Percentiles rank a stretch among this genome's conserved stretches.
phyloP scores from a whole-genome alignment of 2,888 invertebrate genomes.

The Cephus pulcher region DNA sequence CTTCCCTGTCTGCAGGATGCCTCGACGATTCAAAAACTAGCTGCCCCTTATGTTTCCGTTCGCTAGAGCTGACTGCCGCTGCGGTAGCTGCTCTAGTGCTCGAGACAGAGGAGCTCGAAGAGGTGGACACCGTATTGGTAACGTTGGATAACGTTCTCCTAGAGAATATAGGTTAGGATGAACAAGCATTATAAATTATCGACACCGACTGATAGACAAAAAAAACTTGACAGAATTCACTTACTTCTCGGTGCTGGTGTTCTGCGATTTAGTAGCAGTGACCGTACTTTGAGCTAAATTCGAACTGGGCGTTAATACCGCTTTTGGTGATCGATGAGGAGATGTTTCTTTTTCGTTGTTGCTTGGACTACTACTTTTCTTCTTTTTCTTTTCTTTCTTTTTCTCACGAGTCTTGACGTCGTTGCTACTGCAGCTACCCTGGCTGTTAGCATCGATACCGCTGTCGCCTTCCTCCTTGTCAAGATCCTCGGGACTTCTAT shows the following conservation, averaged over 20 bases:
- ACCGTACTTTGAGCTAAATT: constrained; percentile 44
- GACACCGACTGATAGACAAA: neutral
- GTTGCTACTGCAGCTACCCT: constrained; percentile 89
- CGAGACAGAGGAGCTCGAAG: constrained; percentile 39
- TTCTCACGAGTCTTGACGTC: constrained; percentile 82
- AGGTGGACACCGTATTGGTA: constrained; percentile 33
- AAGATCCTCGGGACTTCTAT: constrained; percentile 60
- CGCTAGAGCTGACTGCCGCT: constrained; percentile 42
- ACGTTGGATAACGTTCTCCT: constrained; percentile 48
- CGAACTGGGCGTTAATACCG: constrained; percentile 38
- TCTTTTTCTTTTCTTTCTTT: constrained; percentile 77
- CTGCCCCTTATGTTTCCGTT: constrained; percentile 67
- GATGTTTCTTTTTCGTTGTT: constrained; percentile 55
- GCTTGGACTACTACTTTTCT: constrained; percentile 61
- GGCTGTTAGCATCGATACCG: constrained; percentile 89
- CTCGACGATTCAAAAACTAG: constrained; percentile 79
- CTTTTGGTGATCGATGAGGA: constrained; percentile 29
- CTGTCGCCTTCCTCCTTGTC: constrained; percentile 90
- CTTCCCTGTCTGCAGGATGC: constrained; percentile 80
- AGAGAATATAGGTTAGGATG: neutral
- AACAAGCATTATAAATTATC: neutral
- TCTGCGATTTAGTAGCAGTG: constrained; percentile 52
- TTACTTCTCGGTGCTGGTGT: constrained; percentile 44
- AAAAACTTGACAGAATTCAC: constrained; percentile 17
- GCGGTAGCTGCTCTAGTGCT: constrained; percentile 44